Percentiles rank a stretch among this genome's conserved stretches.
phyloP scores from a whole-genome alignment of 2,888 invertebrate genomes.

The Bruchidius siliquastri region DNA sequence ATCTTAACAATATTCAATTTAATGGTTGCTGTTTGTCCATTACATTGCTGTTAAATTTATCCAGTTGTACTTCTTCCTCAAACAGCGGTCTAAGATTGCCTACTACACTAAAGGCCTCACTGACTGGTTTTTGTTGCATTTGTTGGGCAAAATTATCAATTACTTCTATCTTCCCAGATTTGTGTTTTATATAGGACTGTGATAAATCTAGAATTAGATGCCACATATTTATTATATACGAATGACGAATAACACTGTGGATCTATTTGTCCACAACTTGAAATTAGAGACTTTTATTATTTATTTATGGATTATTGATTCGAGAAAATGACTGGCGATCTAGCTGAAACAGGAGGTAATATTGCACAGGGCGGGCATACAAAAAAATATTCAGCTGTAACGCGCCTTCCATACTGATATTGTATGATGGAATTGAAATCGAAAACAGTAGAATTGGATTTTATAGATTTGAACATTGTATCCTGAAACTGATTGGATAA shows the following conservation, averaged over 20 bases:
- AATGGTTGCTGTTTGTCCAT: too few species aligned
- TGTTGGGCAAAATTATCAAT: not conserved
- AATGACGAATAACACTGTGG: conserved; percentile 8
- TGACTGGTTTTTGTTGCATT: not conserved
- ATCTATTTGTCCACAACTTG: not conserved
- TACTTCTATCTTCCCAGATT: not conserved
- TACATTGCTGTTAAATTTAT: too few species aligned
- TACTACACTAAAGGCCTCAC: not conserved
- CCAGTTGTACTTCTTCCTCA: too few species aligned
- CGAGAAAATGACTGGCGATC: not conserved
- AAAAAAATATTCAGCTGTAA: not conserved
- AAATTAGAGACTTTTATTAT: not conserved
- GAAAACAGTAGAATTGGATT: too few species aligned
- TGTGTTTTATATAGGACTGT: conserved; percentile 20
- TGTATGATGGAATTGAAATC: too few species aligned
- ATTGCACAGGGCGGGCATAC: too few species aligned
- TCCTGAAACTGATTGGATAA: too few species aligned
- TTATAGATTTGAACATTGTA: too few species aligned
- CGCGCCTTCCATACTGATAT: too few species aligned
- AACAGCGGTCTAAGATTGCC: not conserved
- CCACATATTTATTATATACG: conserved; percentile 25
- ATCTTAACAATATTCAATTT: too few species aligned
- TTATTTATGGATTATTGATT: not conserved
- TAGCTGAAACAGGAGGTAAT: too few species aligned
- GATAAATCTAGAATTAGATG: conserved; percentile 26